Percentiles rank a stretch among this genome's conserved stretches.
These are phyloP conservation scores for Phthorimaea operculella DNA, from an alignment of 1,140 invertebrate species.

Conservation along the genomic window DNA sequence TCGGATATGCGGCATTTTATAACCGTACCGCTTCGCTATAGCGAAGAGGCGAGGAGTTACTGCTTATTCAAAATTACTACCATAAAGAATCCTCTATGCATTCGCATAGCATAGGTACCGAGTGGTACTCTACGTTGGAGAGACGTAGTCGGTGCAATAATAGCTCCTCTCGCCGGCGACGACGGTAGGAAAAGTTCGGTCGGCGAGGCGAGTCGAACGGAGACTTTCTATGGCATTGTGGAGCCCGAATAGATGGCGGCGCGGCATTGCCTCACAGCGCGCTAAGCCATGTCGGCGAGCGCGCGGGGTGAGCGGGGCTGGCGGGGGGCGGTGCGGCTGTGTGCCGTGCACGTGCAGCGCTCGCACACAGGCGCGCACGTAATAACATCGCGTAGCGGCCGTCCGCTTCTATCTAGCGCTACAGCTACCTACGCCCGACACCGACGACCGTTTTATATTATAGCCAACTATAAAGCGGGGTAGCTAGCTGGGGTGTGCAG, in stretches of 20 bases:
- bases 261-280: constrained; percentile 59
- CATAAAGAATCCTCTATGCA: constrained; percentile 32
- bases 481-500: constrained; percentile 45
- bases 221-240: constrained; percentile 66
- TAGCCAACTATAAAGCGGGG: constrained; percentile 50
- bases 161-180: constrained; percentile 27
- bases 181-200: constrained; percentile 58
- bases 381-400: constrained; percentile 56
- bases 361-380: constrained; percentile 37
- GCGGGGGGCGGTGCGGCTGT: constrained; percentile 24
- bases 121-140: constrained; percentile 9
- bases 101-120: constrained; percentile 11
- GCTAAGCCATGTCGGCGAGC: constrained; percentile 45
- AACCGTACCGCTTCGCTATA: constrained; percentile 32
- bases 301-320: constrained; percentile 23
- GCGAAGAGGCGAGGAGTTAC: constrained; percentile 28
- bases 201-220: constrained; percentile 53
- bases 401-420: constrained; percentile 51
- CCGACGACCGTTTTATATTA: constrained; percentile 42
- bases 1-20: constrained; percentile 55
- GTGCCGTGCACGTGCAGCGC: constrained; percentile 33
- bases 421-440: constrained; percentile 53
- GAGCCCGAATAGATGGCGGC: constrained; percentile 56
- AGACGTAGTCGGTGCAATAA: constrained; percentile 30
- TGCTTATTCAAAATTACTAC: constrained; percentile 45